A percentile compares a stretch with the other conserved stretches of the same genome.
phyloP scores from a whole-genome alignment of 2,113 vertebrate species.

The Calypte anna region DNA sequence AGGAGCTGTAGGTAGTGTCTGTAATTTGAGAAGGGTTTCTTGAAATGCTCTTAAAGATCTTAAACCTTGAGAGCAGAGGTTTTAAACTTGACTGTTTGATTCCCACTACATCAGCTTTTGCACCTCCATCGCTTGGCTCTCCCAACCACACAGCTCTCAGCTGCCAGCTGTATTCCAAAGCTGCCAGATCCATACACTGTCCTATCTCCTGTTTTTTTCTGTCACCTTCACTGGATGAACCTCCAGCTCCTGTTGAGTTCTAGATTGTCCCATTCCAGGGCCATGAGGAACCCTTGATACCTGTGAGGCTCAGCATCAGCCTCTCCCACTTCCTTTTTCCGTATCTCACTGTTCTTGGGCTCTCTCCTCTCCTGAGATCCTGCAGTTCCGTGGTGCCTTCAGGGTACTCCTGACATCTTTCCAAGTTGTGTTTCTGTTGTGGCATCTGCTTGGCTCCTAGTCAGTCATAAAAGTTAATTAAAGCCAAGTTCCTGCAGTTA shows the following conservation, averaged over 20 bases:
- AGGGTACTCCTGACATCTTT: neutral
- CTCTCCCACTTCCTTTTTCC: neutral
- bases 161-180: neutral
- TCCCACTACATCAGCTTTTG: neutral
- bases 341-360: neutral
- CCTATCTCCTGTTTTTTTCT: neutral
- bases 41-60: neutral
- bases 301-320: neutral
- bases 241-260: neutral
- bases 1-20: neutral
- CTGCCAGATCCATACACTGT: neutral
- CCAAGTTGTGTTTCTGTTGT: neutral
- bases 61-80: neutral
- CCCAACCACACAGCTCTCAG: neutral
- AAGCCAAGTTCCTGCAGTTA: neutral
- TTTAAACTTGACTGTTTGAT: neutral
- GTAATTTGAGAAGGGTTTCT: neutral
- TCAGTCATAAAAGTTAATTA: neutral
- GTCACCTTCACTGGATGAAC: neutral
- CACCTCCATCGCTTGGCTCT: neutral
- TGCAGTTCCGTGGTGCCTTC: neutral
- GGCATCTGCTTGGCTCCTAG: neutral
- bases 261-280: neutral
- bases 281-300: rapidly evolving
- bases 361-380: neutral